These are phyloP conservation scores for Calonectris borealis DNA, from an alignment of 2,113 vertebrate genomes.

Conservation along the genomic window DNA sequence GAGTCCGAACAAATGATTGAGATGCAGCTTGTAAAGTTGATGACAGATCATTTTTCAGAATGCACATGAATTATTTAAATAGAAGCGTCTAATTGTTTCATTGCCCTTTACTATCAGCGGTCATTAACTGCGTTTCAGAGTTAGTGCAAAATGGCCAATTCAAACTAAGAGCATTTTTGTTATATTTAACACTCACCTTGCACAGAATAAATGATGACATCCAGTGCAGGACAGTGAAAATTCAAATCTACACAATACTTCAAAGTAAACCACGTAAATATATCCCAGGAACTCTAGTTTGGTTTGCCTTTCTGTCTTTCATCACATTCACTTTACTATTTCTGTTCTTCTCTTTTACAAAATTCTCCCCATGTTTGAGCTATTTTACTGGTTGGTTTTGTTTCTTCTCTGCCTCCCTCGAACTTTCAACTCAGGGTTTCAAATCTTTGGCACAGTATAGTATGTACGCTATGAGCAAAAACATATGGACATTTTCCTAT, in stretches of 20 bases:
- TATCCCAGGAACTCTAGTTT: neutral
- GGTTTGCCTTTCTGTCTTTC: neutral
- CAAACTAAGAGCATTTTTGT: neutral
- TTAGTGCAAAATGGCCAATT: neutral
- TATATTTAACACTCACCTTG: neutral
- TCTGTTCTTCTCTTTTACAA: neutral
- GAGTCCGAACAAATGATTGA: neutral
- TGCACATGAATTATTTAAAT: slow-evolving; percentile 38
- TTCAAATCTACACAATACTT: neutral
- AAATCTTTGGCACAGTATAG: neutral
- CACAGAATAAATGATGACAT: neutral
- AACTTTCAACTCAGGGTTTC: neutral
- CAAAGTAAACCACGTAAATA: neutral
- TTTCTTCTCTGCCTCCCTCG: neutral
- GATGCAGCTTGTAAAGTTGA: neutral
- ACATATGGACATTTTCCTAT: neutral
- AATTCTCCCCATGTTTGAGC: neutral
- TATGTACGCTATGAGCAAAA: neutral
- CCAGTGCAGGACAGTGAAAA: neutral
- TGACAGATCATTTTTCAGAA: neutral
- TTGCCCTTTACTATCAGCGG: neutral
- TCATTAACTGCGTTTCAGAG: neutral
- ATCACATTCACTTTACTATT: neutral
- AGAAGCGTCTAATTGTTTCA: slow-evolving; percentile 7
- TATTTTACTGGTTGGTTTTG: neutral